These are phyloP conservation scores for Eucriotettix oculatus DNA, from an alignment of 2,888 invertebrate species.

Conservation along the genomic window DNA sequence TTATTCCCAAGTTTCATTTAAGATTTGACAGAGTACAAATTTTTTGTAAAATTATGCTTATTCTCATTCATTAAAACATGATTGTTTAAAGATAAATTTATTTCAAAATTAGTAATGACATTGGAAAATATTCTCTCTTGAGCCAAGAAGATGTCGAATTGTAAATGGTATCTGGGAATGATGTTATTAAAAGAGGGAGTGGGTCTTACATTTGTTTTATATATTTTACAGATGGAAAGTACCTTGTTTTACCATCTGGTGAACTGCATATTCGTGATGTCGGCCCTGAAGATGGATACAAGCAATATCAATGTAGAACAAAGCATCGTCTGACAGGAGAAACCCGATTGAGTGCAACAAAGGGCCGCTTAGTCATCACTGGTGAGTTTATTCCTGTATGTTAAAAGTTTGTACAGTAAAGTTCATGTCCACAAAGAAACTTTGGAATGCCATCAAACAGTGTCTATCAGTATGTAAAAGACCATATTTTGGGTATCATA, in stretches of 20 bases:
- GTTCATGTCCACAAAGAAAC: not conserved
- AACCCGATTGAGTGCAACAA: conserved; percentile 81
- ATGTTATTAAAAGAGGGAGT: too few species aligned
- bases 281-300: conserved; percentile 84
- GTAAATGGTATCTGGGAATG: too few species aligned
- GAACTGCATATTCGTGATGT: conserved; percentile 92
- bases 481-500: not conserved
- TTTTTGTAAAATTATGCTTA: too few species aligned
- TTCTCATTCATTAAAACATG: too few species aligned
- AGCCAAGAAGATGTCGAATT: too few species aligned
- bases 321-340: conserved; percentile 86
- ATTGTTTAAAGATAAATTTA: too few species aligned
- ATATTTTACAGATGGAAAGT: conserved; percentile 69
- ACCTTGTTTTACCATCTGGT: conserved; percentile 84
- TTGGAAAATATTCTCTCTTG: too few species aligned
- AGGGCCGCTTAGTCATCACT: conserved; percentile 86
- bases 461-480: too few species aligned
- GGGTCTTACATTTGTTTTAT: not conserved
- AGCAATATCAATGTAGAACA: conserved; percentile 85
- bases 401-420: not conserved
- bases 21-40: too few species aligned
- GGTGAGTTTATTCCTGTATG: conserved; percentile 44
- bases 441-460: too few species aligned
- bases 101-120: too few species aligned
- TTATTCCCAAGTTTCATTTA: too few species aligned